A percentile compares a stretch with the other conserved stretches of the same genome.
phyloP scores from a whole-genome alignment of 2,113 vertebrate genomes.

The Chrysochloris asiatica region DNA sequence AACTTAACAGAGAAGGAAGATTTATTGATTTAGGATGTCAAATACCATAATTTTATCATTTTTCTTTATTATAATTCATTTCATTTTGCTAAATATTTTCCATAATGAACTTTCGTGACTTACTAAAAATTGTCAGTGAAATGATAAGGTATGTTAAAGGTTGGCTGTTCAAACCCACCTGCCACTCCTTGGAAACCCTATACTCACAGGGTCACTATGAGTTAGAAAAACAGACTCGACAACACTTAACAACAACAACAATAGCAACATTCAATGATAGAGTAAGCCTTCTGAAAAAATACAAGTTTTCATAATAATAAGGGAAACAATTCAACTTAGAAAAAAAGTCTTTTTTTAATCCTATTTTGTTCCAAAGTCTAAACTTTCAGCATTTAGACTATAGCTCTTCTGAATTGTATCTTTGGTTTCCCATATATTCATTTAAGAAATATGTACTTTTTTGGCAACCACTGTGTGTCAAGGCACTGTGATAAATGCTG shows the following conservation, averaged over 20 bases:
- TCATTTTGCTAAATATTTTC: background rate
- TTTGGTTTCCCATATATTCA: background rate
- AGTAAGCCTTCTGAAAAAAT: background rate
- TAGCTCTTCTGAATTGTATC: background rate
- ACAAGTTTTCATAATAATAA: too few species aligned
- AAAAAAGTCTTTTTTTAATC: background rate
- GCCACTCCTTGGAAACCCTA: too few species aligned
- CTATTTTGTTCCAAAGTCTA: background rate
- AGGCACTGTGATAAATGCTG: background rate
- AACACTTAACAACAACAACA: too few species aligned
- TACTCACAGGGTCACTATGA: too few species aligned
- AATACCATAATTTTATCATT: background rate
- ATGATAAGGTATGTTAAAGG: background rate
- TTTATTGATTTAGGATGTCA: background rate
- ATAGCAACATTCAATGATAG: too few species aligned
- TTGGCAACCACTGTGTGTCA: background rate
- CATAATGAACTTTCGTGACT: background rate
- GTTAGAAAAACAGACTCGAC: too few species aligned
- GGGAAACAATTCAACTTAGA: background rate
- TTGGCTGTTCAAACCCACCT: too few species aligned
- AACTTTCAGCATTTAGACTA: background rate
- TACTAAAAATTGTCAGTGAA: background rate
- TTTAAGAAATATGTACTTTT: background rate
- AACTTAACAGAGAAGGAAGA: background rate
- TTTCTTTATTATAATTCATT: background rate